These are phyloP conservation scores for Centropus unirufus DNA, from an alignment of 2,113 vertebrate species.

Conservation along the genomic window DNA sequence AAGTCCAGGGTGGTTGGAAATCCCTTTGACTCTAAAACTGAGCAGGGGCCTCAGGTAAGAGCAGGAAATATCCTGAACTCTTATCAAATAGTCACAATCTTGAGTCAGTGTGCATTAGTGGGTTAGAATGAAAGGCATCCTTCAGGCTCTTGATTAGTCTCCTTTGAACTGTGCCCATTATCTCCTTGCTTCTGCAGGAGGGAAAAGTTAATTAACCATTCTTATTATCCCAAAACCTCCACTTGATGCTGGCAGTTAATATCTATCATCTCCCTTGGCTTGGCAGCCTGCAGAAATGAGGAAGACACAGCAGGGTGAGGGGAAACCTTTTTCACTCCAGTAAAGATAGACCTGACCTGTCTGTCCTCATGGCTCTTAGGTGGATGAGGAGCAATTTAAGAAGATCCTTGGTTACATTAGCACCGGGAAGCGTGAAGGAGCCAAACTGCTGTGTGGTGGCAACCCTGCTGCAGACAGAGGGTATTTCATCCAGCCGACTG, in stretches of 20 bases:
- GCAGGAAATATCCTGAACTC: neutral
- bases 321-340: fast-evolving
- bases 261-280: neutral
- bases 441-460: constrained; percentile 93
- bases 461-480: constrained; percentile 87
- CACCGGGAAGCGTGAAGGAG: constrained; percentile 88
- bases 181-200: neutral
- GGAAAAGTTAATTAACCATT: neutral
- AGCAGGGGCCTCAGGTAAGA: constrained; percentile 95
- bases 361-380: constrained; percentile 69
- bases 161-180: neutral
- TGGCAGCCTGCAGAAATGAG: neutral
- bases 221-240: neutral
- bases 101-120: too few relatives aligned
- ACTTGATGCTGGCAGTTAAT: neutral
- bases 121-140: neutral
- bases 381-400: constrained; percentile 92
- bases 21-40: constrained; percentile 89
- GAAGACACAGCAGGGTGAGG: neutral
- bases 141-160: neutral
- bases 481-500: constrained; percentile 96
- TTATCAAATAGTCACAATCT: neutral
- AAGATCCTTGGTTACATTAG: constrained; percentile 94
- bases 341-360: neutral
- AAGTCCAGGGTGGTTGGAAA: constrained; percentile 90